phyloP scores from a whole-genome alignment of 2,113 vertebrate genomes.

The Antennarius striatus region DNA sequence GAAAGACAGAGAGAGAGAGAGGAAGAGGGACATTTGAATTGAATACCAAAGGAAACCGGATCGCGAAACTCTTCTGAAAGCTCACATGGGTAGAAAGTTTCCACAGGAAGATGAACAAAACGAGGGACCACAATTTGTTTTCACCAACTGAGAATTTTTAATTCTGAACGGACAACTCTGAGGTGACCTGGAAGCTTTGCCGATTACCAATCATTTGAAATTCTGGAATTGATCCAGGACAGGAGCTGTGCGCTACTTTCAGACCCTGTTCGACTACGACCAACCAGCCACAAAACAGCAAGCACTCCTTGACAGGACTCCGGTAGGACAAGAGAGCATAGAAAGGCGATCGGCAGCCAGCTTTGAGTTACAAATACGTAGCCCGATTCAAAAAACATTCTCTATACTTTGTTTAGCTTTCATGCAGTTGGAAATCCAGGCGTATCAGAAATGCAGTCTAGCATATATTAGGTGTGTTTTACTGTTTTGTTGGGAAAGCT shows the following conservation, averaged over 20 bases:
- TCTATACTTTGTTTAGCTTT: no score
- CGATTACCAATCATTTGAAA: background rate
- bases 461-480: no score
- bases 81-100: slow-evolving; percentile 3
- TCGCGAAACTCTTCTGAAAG: background rate
- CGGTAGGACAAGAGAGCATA: background rate
- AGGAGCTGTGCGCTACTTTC: slow-evolving; percentile 1
- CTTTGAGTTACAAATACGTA: no score
- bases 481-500: slow-evolving; percentile 3
- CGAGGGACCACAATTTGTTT: background rate
- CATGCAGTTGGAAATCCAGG: no score
- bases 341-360: no score
- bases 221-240: slow-evolving; percentile 5
- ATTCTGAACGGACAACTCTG: no score
- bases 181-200: no score
- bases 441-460: no score
- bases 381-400: no score
- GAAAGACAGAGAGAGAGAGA: no score
- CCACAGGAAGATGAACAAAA: slow-evolving; percentile 4
- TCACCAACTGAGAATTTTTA: background rate
- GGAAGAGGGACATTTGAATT: background rate
- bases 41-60: slow-evolving; percentile 5
- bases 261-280: background rate
- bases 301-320: background rate
- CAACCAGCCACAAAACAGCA: background rate